Base-by-base conservation (phyloP, 2,888 invertebrate genomes). In the Agrotis puta region DNA sequence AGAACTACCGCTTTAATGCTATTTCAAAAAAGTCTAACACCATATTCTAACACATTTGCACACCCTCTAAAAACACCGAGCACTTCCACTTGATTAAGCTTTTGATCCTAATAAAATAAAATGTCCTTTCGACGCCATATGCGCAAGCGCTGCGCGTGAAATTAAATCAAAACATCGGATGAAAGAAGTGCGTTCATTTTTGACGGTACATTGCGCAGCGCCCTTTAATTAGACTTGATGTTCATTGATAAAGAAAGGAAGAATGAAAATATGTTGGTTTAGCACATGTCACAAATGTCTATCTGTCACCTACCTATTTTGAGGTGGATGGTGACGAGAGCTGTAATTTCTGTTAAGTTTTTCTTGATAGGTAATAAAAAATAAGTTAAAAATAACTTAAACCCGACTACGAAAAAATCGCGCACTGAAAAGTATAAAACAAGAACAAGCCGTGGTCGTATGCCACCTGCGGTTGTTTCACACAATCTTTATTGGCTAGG, bases 161-260 rank as follows among this genome's bases (percentile, higher is more conserved):
- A 85, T 85, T 75, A 78, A 85, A 85, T 85, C 85, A 84, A 85
- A 84, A 84, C 81, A 84, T 48, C 24, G 20, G 53, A 78, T 80
- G 72, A 71, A 84, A 70, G 48, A 24, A 74, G 20, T 76, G 72
- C 76, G 64, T 59, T 75, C 77, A 83, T 84, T 85, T 81, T 62
- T 79, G 58, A 74, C 74, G 79, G 84, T 61, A 81, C 85, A 75
- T 84, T 85, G 77, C 54, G 16, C 51, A 3, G 59, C 3, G 47
- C 78, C 69, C 61, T 72, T 62, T 80, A 78, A 80, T 80, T 82
- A 66, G 27, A 45, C 27, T n/a, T 69, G 53, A 77, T 70, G 81
- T 13, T 45, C 14, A 51, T n/a, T 2, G 64, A 22, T n/a, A n/a
- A 50, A 20, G 48, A 50, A n/a, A 22, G 24, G 18, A 54, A 54